Percentiles rank a stretch among this genome's conserved stretches.
phyloP scores from a whole-genome alignment of 2,888 invertebrate species.

The Palloptera scutellata region DNA sequence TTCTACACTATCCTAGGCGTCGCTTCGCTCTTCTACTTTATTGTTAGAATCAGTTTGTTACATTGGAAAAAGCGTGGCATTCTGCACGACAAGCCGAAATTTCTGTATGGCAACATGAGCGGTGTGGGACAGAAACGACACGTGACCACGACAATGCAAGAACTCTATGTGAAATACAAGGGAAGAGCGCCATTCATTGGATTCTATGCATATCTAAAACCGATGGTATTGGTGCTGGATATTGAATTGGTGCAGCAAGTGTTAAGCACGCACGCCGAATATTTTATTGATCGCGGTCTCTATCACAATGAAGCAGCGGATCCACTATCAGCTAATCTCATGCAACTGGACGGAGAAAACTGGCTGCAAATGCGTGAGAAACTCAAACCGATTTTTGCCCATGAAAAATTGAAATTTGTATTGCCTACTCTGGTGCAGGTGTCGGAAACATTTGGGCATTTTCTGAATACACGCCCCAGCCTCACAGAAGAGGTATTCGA shows the following conservation, averaged over 20 bases:
- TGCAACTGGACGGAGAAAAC: conserved; percentile 61
- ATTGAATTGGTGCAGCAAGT: conserved; percentile 56
- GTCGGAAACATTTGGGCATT: conserved; percentile 38
- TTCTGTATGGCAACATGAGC: conserved; percentile 53
- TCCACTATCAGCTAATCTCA: conserved; percentile 61
- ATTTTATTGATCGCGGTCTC: conserved; percentile 58
- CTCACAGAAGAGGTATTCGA: conserved; percentile 45
- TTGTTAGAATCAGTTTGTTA: conserved; percentile 47
- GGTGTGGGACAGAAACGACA: conserved; percentile 50
- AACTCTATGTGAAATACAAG: conserved; percentile 52
- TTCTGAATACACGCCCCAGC: conserved; percentile 1
- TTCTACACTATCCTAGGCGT: conserved; percentile 45
- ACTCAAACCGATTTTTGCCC: conserved; percentile 49
- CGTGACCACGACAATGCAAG: conserved; percentile 43
- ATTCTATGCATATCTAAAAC: conserved; percentile 53
- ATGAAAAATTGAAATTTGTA: conserved; percentile 51
- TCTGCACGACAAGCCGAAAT: conserved; percentile 54
- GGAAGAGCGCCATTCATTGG: conserved; percentile 56
- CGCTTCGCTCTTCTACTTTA: conserved; percentile 44
- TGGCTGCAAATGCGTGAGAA: conserved; percentile 60
- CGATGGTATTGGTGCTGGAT: conserved; percentile 55
- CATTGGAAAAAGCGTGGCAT: conserved; percentile 60
- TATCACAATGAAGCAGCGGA: conserved; percentile 56
- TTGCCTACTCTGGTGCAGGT: conserved; percentile 48
- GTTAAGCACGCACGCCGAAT: conserved; percentile 52